Conservation (phyloP, 1,140 invertebrate species). For the Drosophila aff. region DNA sequence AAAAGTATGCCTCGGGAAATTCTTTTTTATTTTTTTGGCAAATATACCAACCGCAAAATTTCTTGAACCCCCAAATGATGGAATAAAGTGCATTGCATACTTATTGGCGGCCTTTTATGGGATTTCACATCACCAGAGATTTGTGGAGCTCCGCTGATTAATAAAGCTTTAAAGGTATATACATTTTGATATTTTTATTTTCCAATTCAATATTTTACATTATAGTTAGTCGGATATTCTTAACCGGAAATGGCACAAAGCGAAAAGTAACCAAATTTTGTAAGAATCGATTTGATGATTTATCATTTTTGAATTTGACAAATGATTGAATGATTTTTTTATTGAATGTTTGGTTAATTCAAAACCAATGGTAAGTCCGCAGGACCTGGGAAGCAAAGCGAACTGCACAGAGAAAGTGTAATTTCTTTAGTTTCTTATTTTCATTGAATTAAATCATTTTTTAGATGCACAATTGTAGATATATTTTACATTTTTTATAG, state of each 20-base stretch:
- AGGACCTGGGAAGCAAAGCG: background rate
- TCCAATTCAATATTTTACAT: conserved; percentile 18
- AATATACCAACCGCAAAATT: background rate
- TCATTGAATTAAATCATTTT: background rate
- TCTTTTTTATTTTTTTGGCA: background rate
- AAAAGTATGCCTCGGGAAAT: background rate
- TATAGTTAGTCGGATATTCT: conserved; percentile 9
- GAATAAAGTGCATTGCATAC: background rate
- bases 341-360: background rate
- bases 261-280: conserved; percentile 4
- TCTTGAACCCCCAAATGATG: background rate
- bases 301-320: background rate
- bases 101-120: conserved; percentile 8
- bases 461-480: background rate
- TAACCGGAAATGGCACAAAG: background rate
- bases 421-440: too few relatives aligned
- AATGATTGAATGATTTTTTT: background rate
- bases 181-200: conserved; percentile 21
- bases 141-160: background rate
- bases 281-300: conserved; percentile 11
- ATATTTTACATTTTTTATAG: background rate
- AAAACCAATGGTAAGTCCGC: conserved; percentile 11
- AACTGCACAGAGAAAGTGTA: conserved; percentile 1
- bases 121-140: conserved; percentile 8
- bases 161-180: conserved; percentile 9